Percentiles rank a stretch among this genome's conserved stretches.
phyloP scores from a whole-genome alignment of 2,888 invertebrate genomes.

The Aphelenchoides bicaudatus region DNA sequence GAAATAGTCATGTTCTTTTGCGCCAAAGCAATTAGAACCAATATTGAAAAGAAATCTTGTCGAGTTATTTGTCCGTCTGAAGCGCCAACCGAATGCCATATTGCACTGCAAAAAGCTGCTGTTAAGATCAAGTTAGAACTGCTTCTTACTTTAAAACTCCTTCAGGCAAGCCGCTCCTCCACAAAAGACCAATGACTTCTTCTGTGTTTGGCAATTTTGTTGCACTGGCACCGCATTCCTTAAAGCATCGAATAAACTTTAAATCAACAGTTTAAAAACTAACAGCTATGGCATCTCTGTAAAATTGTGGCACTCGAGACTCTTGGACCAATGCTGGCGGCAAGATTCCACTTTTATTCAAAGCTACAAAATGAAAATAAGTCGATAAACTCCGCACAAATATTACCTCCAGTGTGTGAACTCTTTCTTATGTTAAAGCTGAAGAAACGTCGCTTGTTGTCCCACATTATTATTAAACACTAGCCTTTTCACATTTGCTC shows the following conservation, averaged over 20 bases:
- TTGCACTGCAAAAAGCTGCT: constrained; percentile 61
- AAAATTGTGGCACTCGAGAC: constrained; percentile 47
- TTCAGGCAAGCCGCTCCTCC: constrained; percentile 5
- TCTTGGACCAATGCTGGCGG: constrained; percentile 53
- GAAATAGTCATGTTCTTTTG: constrained; percentile 47
- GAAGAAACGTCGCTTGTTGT: constrained; percentile 12
- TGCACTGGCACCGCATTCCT: constrained; percentile 47
- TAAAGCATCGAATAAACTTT: too few species aligned
- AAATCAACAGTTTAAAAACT: too few species aligned
- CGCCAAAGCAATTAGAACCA: constrained; percentile 64
- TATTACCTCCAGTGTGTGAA: neutral
- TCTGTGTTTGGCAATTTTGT: constrained; percentile 43
- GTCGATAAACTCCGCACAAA: neutral
- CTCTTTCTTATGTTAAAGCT: neutral
- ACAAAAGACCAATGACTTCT: constrained; percentile 17
- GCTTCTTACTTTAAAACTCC: constrained; percentile 10
- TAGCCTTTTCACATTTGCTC: too few species aligned
- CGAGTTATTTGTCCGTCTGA: constrained; percentile 63
- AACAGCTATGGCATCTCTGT: constrained; percentile 47
- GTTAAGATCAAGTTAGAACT: neutral
- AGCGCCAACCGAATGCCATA: constrained; percentile 64
- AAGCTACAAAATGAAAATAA: neutral
- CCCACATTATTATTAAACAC: constrained; percentile 12
- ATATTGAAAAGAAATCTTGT: constrained; percentile 63
- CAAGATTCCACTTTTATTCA: constrained; percentile 41